Evolutionary conservation across 2,113 vertebrate genomes (phyloP).

Genomic region (Thalassoma bifasciatum): DNA sequence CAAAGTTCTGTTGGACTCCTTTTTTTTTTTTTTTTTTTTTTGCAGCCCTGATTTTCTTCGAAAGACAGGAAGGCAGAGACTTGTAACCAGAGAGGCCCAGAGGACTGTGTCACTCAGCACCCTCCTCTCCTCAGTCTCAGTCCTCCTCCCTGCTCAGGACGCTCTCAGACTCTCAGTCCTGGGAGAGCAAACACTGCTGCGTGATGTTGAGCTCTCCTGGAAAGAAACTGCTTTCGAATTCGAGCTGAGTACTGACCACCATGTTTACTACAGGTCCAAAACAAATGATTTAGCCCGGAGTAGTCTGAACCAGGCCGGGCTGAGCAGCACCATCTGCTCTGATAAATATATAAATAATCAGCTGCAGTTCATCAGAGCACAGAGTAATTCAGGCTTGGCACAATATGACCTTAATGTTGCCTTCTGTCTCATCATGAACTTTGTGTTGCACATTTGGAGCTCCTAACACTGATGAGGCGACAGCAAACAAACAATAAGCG

Average conservation of each 20-base stretch:
- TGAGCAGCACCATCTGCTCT: slow-evolving; percentile 67
- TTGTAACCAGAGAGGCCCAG: slow-evolving; percentile 74
- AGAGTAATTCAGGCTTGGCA: slow-evolving; percentile 35
- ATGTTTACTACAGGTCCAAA: slow-evolving; percentile 27
- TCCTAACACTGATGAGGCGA: slow-evolving; percentile 14
- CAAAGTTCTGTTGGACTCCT: not conserved
- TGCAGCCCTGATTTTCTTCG: slow-evolving; percentile 39
- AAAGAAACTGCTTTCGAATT: not conserved
- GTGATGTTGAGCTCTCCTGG: not conserved
- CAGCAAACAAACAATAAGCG: not conserved
- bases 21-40: too few relatives aligned
- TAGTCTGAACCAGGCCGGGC: slow-evolving; percentile 38
- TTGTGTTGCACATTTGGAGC: slow-evolving; percentile 36
- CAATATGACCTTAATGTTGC: slow-evolving; percentile 45
- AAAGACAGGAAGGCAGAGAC: slow-evolving; percentile 66
- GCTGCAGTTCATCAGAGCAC: slow-evolving; percentile 57
- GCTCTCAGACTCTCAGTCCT: slow-evolving; percentile 19
- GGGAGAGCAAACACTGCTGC: slow-evolving; percentile 36
- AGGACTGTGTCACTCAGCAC: slow-evolving; percentile 69
- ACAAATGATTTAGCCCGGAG: slow-evolving; percentile 35
- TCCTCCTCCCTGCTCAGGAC: slow-evolving; percentile 25
- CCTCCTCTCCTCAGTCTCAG: slow-evolving; percentile 42
- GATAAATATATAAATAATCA: slow-evolving; percentile 68
- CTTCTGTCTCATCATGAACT: slow-evolving; percentile 38
- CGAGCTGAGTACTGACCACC: not conserved